These are phyloP conservation scores for Drosophila serrata DNA, from an alignment of 1,140 invertebrate genomes.

Conservation along the genomic window DNA sequence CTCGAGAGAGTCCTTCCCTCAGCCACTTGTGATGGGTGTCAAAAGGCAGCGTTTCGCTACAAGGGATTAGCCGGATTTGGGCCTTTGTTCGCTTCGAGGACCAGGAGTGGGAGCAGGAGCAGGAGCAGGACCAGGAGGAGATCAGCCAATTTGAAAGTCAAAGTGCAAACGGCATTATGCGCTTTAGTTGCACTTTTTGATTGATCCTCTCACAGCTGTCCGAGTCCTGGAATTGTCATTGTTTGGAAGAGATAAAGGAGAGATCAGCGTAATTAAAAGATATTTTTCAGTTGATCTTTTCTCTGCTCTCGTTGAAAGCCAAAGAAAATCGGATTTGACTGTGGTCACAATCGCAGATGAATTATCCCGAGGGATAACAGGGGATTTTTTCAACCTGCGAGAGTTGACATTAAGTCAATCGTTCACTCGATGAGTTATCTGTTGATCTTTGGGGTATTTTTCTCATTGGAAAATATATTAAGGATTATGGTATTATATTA, in stretches of 20 bases:
- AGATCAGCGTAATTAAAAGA: constrained; percentile 67
- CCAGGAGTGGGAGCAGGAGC: neutral
- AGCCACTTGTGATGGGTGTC: constrained; percentile 75
- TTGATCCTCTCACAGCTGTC: constrained; percentile 60
- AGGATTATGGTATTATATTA: neutral
- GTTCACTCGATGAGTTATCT: constrained; percentile 15
- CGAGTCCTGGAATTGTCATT: constrained; percentile 43
- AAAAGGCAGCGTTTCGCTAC: constrained; percentile 68
- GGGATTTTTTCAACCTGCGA: neutral
- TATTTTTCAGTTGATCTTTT: constrained; percentile 53
- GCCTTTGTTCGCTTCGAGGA: constrained; percentile 43
- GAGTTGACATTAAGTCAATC: constrained; percentile 4
- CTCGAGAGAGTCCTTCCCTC: constrained; percentile 65
- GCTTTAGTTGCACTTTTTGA: constrained; percentile 65
- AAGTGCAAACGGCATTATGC: constrained; percentile 75
- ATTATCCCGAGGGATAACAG: constrained; percentile 22
- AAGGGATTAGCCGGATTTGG: constrained; percentile 77
- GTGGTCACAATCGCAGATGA: constrained; percentile 29
- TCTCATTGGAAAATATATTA: neutral
- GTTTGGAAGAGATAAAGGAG: constrained; percentile 10
- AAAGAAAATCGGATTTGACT: constrained; percentile 50
- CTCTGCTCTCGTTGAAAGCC: constrained; percentile 60
- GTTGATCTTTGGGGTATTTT: neutral
- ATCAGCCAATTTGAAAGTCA: constrained; percentile 79
- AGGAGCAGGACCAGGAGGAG: constrained; percentile 6